phyloP scores from a whole-genome alignment of 1,140 invertebrate species.

The Potamilus streckersoni region DNA sequence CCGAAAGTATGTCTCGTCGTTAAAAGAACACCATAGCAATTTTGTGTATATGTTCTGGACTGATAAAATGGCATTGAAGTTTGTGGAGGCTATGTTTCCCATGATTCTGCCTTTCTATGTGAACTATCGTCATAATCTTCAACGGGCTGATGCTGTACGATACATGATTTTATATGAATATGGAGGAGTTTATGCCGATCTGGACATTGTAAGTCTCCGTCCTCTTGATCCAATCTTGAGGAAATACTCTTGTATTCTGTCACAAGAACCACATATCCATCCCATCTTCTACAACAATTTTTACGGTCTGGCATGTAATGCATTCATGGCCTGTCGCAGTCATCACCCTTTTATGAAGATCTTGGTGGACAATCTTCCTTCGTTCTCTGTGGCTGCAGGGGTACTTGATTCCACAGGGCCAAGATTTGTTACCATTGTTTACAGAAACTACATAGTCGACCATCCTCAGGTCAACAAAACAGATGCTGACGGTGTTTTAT shows the following conservation, averaged over 20 bases:
- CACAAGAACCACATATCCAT: slow-evolving; percentile 58
- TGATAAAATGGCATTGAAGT: slow-evolving; percentile 19
- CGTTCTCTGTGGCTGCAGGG: slow-evolving; percentile 50
- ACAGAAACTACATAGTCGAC: slow-evolving; percentile 30
- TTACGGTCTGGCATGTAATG: slow-evolving; percentile 23
- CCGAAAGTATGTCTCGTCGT: slow-evolving; percentile 44
- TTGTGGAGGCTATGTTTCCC: slow-evolving; percentile 44
- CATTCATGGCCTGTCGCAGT: slow-evolving; percentile 43
- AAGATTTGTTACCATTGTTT: slow-evolving; percentile 49
- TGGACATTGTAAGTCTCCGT: no score
- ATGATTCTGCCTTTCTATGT: slow-evolving; percentile 45
- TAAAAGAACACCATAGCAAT: slow-evolving; percentile 40
- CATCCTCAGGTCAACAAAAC: background rate
- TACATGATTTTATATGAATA: no score
- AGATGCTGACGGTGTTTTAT: slow-evolving; percentile 32
- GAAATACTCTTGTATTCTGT: slow-evolving; percentile 47
- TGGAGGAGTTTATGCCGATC: no score
- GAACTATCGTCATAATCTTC: slow-evolving; percentile 44
- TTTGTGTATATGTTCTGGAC: slow-evolving; percentile 46
- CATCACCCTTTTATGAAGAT: slow-evolving; percentile 52
- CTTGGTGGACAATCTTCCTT: slow-evolving; percentile 44
- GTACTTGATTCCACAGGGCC: slow-evolving; percentile 56
- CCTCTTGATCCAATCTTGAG: no score
- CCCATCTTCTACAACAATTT: slow-evolving; percentile 46
- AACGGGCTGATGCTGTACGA: slow-evolving; percentile 33